Base-by-base conservation (phyloP, 2,888 invertebrate genomes). In the Liopterus haemorrhoidalis region DNA sequence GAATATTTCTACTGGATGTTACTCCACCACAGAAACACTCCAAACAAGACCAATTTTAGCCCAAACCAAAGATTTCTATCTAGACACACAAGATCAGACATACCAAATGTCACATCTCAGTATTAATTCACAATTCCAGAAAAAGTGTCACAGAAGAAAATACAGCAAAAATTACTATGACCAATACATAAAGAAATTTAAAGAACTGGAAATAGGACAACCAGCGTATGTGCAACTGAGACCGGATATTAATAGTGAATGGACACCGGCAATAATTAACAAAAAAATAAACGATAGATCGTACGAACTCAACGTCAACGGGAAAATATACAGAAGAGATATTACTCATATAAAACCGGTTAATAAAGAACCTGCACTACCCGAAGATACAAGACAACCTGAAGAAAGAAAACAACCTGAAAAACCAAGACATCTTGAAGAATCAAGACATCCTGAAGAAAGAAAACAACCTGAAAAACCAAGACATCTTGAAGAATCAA, bases 1-100 rank as follows among this genome's bases (percentile, higher is more conserved):
- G 31, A 20, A 25, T 54, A 51, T 37, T 47, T 57, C 16, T 49
- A 36, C 33, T 15, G 39, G 5, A 41, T 48, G 1, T 33, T 57
- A 14, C 31, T 56, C 25, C 38, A 51, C 18, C 54, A 42, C 48
- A 37, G 57, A 33, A 57, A 56, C 38, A 54, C 50, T 1, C 56
- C 56, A 5, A 49, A 46, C 8, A 38, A 46, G 20, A 49, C 52
- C 15, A 30, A 46, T 27, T 38, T 30, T 14, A 54, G 54, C 33
- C 51, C 53, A 24, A 43, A 41, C 4, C 50, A 51, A 28, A 16
- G 51, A 33, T 24, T 54, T 14, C 46, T 51, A 32, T 43, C 47
- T 18, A 43, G 53, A 20, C 33, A 40, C 39, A 48, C 46, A 14
- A 30, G 52, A n/a, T 39, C 20, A 6, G 21, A 32, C 9, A 4